phyloP scores from a whole-genome alignment of 2,797 vertebrate species.

The Takifugu rubripes region DNA sequence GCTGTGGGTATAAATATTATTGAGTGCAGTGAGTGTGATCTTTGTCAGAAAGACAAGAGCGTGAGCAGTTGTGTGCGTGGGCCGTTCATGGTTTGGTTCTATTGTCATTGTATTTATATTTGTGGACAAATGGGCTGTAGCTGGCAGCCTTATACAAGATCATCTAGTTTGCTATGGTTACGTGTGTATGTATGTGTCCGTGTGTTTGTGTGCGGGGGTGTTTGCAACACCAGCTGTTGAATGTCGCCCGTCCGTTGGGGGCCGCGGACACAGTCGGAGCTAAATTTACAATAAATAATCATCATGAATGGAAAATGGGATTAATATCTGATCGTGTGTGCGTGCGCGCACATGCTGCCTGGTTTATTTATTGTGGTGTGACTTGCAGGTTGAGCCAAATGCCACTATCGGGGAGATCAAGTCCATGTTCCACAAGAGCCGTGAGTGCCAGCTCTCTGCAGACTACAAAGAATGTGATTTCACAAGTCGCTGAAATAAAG shows the following conservation, averaged over 20 bases:
- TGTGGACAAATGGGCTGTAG: conserved; percentile 8
- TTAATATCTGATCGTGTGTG: conserved; percentile 35
- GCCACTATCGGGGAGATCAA: conserved; percentile 94
- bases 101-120: conserved; percentile 39
- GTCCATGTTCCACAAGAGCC: conserved; percentile 90
- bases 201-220: not conserved
- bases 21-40: too few species aligned
- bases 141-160: conserved; percentile 36
- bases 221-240: conserved; percentile 60
- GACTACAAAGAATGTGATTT: not conserved
- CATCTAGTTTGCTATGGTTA: conserved; percentile 16
- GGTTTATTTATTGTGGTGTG: conserved; percentile 41
- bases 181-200: conserved; percentile 1
- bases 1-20: too few species aligned
- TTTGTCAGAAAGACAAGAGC: not conserved
- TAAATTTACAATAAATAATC: conserved; percentile 68
- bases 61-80: conserved; percentile 15
- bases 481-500: too few species aligned
- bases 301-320: conserved; percentile 47
- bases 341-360: conserved; percentile 2
- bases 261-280: conserved; percentile 46
- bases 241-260: conserved; percentile 25
- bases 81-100: conserved; percentile 21
- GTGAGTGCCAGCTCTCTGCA: conserved; percentile 73
- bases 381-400: conserved; percentile 89